Conservation (phyloP, 2,797 vertebrate species). For the Xiphophorus birchmanni region DNA sequence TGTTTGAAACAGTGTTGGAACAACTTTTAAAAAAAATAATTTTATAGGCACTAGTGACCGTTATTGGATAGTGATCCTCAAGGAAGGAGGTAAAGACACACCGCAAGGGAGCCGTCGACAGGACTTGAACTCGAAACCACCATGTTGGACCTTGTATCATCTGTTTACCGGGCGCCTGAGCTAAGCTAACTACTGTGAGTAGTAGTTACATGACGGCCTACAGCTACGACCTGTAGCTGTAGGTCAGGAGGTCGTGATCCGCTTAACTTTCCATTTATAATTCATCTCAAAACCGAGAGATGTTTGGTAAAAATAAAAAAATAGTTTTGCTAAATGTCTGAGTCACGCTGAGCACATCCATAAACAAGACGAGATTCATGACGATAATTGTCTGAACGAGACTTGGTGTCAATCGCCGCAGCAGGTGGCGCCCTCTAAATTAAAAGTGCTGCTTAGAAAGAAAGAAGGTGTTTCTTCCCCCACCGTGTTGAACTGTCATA, state of each 20-base stretch:
- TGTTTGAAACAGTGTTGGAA: too few species aligned
- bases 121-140: too few species aligned
- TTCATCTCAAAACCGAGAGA: neutral
- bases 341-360: neutral
- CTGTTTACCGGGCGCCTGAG: too few species aligned
- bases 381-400: neutral
- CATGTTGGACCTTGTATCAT: too few species aligned
- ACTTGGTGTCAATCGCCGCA: neutral
- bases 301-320: neutral
- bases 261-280: neutral
- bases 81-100: too few species aligned
- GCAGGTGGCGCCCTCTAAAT: slow-evolving; percentile 10
- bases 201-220: too few species aligned
- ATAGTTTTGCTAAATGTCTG: neutral
- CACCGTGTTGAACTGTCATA: neutral
- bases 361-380: neutral
- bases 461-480: neutral
- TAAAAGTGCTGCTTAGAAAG: slow-evolving; percentile 10
- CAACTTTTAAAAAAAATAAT: too few species aligned
- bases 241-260: neutral
- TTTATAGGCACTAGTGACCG: too few species aligned
- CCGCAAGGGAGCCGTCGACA: too few species aligned
- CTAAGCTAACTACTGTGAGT: too few species aligned
- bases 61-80: too few species aligned
- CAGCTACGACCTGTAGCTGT: neutral